Base-by-base conservation (phyloP, 1,140 invertebrate species). In the Pseudomyrmex concolor region DNA sequence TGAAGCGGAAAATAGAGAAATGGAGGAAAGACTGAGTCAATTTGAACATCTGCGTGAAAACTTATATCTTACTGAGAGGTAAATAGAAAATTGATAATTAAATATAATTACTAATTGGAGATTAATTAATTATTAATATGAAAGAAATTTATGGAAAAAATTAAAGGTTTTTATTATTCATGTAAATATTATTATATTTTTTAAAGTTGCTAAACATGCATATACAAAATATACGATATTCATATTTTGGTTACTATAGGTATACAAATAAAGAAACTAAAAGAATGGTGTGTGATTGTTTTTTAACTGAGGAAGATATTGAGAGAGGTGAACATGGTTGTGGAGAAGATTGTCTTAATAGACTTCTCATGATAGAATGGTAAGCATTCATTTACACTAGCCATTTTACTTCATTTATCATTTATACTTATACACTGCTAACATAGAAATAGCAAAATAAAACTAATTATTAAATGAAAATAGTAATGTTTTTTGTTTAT, bases 281-380 rank as follows among this genome's bases (percentile, higher is more conserved):
- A 76, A 96, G 97, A 86, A 99, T 99, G 98, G 95, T 97, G 19
- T 99, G 99, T 94, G 98, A 99, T 94, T 99, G 99, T 94, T 97
- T 97, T 89, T 94, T 98, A 78, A 98, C 97, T 4, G 97, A 97
- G 92, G 98, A 98, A 91, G 98, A 99, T 88, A 95, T 98, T 77
- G 95, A 96, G 50, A 94, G 96, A 82, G 98, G 97, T 1, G 97
- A 98, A 92, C 94, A 96, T 43, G 98, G 98, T 50, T 99, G 99
- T 95, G 98, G 98, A 0, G 97, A 98, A 91, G 98, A 99, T 94
- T 99, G 99, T 95, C 95, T 99, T 5, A 99, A 99, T 95, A 96
- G 98, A 92, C 95, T 99, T 92, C 96, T 99, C 5, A 98, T 99
- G 97, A 99, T 99, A 92, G 99, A 99, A 96, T 99, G 99, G 98